phyloP scores from a whole-genome alignment of 2,888 invertebrate species.

The Sarcophaga caerulescens region DNA sequence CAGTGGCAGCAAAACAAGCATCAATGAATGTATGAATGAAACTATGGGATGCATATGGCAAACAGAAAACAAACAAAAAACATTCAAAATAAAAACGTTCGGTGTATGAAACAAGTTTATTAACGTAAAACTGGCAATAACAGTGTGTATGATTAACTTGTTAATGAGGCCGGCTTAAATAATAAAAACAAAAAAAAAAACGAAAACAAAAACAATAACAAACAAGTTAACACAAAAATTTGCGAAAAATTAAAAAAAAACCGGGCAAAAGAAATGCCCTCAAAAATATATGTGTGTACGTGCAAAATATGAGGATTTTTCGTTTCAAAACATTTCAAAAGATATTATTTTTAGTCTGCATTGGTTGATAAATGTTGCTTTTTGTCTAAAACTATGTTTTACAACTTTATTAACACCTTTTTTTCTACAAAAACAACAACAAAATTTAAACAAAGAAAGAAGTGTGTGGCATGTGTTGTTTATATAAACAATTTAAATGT shows the following conservation, averaged over 20 bases:
- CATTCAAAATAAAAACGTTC: too few relatives aligned
- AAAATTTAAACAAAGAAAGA: conserved; percentile 1
- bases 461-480: conserved; percentile 41
- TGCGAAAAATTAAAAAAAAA: neutral
- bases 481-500: conserved; percentile 13
- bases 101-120: conserved; percentile 44
- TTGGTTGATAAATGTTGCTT: neutral
- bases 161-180: conserved; percentile 53
- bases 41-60: neutral
- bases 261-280: conserved; percentile 38
- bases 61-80: neutral
- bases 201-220: conserved; percentile 1
- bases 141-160: conserved; percentile 36
- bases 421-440: neutral
- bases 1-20: neutral
- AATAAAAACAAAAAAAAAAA: neutral
- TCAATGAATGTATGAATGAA: conserved; percentile 43
- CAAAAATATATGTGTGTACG: conserved; percentile 41
- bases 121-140: conserved; percentile 38
- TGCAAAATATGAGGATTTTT: conserved; percentile 44
- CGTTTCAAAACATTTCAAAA: conserved; percentile 27
- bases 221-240: neutral
- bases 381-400: conserved; percentile 58
- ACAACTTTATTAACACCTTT: conserved; percentile 66
- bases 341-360: neutral